Conservation (phyloP, 2,113 vertebrate species). For the Pavo muticus region DNA sequence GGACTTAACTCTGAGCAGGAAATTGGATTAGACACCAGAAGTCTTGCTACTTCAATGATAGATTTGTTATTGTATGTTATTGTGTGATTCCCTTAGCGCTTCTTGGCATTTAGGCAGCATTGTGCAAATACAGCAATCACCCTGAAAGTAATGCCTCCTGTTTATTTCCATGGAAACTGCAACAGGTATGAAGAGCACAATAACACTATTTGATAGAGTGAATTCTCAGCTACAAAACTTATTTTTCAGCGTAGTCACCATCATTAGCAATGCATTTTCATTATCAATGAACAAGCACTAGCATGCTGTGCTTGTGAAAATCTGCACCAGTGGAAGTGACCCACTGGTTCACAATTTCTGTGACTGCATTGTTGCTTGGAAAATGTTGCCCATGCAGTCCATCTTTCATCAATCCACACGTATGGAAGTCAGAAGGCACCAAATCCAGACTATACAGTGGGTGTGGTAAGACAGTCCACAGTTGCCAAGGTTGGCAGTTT, state of each 20-base stretch:
- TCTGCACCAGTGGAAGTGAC: not conserved
- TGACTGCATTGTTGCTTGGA: not conserved
- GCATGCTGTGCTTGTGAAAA: not conserved
- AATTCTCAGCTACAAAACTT: not conserved
- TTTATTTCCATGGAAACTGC: not conserved
- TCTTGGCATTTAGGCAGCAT: not conserved
- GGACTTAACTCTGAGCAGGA: not conserved
- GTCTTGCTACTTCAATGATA: not conserved
- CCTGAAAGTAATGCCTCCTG: not conserved
- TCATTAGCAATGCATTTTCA: not conserved
- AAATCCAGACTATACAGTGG: not conserved
- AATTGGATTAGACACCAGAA: not conserved
- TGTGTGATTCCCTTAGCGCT: not conserved
- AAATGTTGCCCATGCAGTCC: not conserved
- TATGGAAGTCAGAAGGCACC: not conserved
- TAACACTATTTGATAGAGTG: not conserved
- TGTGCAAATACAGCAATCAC: not conserved
- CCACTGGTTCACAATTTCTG: not conserved
- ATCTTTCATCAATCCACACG: not conserved
- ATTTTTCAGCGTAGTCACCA: not conserved
- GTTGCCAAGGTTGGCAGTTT: not conserved
- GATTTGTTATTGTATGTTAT: not conserved
- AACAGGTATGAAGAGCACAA: not conserved
- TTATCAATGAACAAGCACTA: not conserved
- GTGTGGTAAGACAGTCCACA: not conserved